Percentiles rank a stretch among this genome's conserved stretches.
These are phyloP conservation scores for Megaceryle torquata DNA, from an alignment of 2,113 vertebrate species.

Conservation along the genomic window DNA sequence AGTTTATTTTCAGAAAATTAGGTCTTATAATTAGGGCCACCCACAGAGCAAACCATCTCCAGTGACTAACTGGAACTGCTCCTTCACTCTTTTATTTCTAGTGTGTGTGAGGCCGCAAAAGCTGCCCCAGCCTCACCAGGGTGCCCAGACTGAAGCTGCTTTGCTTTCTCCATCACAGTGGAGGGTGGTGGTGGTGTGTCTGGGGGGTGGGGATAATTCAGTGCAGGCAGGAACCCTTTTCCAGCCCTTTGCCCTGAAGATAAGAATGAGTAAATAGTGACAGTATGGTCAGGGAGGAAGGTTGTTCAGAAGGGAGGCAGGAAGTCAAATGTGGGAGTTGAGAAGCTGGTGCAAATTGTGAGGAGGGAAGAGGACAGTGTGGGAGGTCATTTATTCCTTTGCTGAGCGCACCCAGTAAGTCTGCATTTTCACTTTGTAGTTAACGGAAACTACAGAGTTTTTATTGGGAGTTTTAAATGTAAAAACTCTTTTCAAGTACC, in stretches of 20 bases:
- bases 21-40: background rate
- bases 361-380: background rate
- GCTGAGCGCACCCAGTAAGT: background rate
- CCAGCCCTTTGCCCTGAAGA: background rate
- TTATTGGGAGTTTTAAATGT: background rate
- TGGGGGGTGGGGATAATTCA: background rate
- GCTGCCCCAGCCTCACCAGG: background rate
- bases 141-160: background rate
- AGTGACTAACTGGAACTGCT: background rate
- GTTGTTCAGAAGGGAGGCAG: background rate
- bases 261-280: background rate
- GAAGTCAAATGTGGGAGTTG: conserved; percentile 8
- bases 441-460: background rate
- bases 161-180: background rate
- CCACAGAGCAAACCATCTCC: background rate
- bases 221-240: background rate
- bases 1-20: background rate
- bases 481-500: accelerated
- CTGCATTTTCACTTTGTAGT: background rate
- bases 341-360: background rate
- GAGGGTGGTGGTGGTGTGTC: background rate
- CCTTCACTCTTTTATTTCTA: background rate
- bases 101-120: background rate
- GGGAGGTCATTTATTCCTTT: background rate
- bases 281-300: background rate